Evolutionary conservation across 2,888 invertebrate genomes (phyloP).

Genomic region (Dryocosmus kuriphilus): DNA sequence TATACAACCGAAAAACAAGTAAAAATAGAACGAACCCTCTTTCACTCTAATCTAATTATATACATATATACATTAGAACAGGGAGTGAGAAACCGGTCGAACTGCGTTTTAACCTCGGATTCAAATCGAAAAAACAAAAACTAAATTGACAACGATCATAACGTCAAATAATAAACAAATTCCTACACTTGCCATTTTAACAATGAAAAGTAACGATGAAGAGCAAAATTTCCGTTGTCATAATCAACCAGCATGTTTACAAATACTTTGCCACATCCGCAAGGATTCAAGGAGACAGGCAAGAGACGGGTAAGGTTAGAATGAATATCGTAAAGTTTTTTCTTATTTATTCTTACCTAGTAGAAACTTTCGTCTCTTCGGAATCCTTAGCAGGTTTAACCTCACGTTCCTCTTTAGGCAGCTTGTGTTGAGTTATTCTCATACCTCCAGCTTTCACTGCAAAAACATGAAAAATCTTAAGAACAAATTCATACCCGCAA

Average conservation of each 20-base stretch:
- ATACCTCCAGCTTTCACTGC: constrained; percentile 95
- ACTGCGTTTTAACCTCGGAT: background rate
- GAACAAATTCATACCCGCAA: constrained; percentile 39
- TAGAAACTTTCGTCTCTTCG: constrained; percentile 80
- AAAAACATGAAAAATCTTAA: constrained; percentile 46
- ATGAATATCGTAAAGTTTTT: background rate
- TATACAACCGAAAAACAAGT: background rate
- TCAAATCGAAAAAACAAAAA: background rate
- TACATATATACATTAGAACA: too few relatives aligned
- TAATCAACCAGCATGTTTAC: background rate
- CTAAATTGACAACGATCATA: background rate
- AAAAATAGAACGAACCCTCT: background rate
- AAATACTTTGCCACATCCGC: constrained; percentile 30
- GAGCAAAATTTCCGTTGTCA: background rate
- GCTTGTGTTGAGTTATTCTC: constrained; percentile 94
- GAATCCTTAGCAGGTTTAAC: constrained; percentile 77
- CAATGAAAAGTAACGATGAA: background rate
- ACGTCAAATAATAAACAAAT: background rate
- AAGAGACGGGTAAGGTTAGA: background rate
- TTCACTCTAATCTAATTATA: background rate
- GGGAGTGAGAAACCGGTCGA: background rate
- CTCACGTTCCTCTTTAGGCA: constrained; percentile 83
- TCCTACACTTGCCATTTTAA: background rate
- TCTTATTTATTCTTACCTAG: constrained; percentile 76
- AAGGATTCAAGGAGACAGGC: too few relatives aligned